Evolutionary conservation across 2,888 invertebrate species (phyloP).

Genomic region (Sepiola atlantica): DNA sequence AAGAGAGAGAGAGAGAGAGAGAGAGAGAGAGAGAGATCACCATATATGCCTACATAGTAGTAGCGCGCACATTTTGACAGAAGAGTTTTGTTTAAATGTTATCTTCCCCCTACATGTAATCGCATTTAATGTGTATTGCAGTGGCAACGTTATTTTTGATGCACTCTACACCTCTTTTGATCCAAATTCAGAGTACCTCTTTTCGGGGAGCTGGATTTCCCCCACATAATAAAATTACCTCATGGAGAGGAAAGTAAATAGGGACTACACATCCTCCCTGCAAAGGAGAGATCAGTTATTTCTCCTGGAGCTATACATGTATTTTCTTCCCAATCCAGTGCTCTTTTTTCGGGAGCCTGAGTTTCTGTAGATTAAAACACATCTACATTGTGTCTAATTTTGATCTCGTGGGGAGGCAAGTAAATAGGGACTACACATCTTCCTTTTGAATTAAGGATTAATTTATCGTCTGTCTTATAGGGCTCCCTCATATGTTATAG

Average conservation of each 20-base stretch:
- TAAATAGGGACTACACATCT: too few species aligned
- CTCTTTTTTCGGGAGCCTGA: background rate
- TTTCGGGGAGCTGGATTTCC: too few species aligned
- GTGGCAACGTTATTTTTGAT: background rate
- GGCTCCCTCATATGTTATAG: too few species aligned
- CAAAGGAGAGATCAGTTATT: background rate
- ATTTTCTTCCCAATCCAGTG: background rate
- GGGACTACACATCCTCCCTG: too few species aligned
- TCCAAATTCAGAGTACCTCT: background rate
- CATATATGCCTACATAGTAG: background rate
- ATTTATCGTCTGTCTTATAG: too few species aligned
- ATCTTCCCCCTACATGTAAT: background rate
- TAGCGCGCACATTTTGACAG: background rate
- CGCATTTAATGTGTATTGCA: background rate
- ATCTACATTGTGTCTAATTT: too few species aligned
- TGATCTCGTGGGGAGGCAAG: too few species aligned
- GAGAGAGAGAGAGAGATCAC: background rate
- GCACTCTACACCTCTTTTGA: too few species aligned
- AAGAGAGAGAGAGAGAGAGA: background rate
- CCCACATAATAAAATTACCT: too few species aligned
- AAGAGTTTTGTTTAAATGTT: background rate
- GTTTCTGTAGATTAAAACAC: too few species aligned
- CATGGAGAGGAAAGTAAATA: too few species aligned
- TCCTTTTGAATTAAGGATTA: too few species aligned
- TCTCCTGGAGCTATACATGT: background rate